A percentile compares a stretch with the other conserved stretches of the same genome.
These are phyloP conservation scores for Oryzias melastigma DNA, from an alignment of 2,113 vertebrate species.

Conservation along the genomic window DNA sequence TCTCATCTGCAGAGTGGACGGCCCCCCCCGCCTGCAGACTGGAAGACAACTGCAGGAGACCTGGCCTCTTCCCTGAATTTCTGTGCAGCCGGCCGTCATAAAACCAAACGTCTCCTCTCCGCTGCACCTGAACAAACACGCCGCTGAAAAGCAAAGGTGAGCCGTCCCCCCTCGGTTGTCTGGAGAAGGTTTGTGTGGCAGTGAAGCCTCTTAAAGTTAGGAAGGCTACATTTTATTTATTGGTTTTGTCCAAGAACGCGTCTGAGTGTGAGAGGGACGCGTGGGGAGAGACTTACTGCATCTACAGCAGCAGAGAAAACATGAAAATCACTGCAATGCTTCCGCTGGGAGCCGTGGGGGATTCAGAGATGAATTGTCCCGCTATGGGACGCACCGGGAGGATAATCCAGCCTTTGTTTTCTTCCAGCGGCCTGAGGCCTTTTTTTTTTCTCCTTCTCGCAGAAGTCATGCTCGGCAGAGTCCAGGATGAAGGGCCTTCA, in stretches of 20 bases:
- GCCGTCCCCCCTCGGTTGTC: not conserved
- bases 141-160: conserved; percentile 57
- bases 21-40: too few species aligned
- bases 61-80: too few species aligned
- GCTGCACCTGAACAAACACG: conserved; percentile 89
- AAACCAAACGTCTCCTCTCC: conserved; percentile 74
- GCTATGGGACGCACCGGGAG: conserved; percentile 61
- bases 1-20: too few species aligned
- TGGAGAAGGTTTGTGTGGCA: not conserved
- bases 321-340: conserved; percentile 36
- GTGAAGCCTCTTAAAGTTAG: not conserved
- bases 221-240: conserved; percentile 23
- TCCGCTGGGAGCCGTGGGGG: conserved; percentile 48
- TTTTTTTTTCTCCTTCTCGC: conserved; percentile 67
- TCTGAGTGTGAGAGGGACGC: not conserved
- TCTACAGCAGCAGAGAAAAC: conserved; percentile 7
- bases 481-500: conserved; percentile 78
- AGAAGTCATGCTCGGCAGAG: conserved; percentile 57
- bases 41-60: too few species aligned
- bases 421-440: conserved; percentile 61
- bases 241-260: conserved; percentile 8
- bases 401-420: conserved; percentile 86
- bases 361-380: conserved; percentile 62
- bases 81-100: conserved; percentile 75
- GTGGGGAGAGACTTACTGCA: conserved; percentile 4